These are phyloP conservation scores for Cyclargus thomasi DNA, from an alignment of 1,140 invertebrate genomes.

Conservation along the genomic window DNA sequence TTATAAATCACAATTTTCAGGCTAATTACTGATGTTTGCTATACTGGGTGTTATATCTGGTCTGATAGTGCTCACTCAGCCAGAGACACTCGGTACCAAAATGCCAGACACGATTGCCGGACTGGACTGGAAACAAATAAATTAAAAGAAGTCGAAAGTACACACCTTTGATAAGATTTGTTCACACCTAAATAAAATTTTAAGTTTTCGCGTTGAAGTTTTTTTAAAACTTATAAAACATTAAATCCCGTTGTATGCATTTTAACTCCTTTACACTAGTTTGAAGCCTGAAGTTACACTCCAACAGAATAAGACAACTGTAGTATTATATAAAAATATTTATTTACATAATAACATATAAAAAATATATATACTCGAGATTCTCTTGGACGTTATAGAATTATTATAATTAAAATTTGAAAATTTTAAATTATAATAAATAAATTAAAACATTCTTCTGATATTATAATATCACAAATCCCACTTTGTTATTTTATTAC, in stretches of 20 bases:
- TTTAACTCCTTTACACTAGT: no score
- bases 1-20: constrained; percentile 32
- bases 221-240: not conserved
- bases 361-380: not conserved
- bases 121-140: constrained; percentile 72
- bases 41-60: constrained; percentile 77
- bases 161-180: not conserved
- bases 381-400: no score
- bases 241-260: no score
- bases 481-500: no score
- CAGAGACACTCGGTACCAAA: constrained; percentile 81
- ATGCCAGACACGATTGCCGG: constrained; percentile 83
- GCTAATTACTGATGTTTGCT: constrained; percentile 77
- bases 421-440: no score
- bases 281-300: no score
- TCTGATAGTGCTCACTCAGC: constrained; percentile 78
- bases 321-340: not conserved
- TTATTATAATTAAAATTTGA: no score
- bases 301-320: not conserved
- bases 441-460: no score
- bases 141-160: constrained; percentile 16
- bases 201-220: not conserved
- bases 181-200: not conserved
- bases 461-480: no score
- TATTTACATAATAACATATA: not conserved